phyloP scores from a whole-genome alignment of 2,888 invertebrate species.

The Athalia rosae region DNA sequence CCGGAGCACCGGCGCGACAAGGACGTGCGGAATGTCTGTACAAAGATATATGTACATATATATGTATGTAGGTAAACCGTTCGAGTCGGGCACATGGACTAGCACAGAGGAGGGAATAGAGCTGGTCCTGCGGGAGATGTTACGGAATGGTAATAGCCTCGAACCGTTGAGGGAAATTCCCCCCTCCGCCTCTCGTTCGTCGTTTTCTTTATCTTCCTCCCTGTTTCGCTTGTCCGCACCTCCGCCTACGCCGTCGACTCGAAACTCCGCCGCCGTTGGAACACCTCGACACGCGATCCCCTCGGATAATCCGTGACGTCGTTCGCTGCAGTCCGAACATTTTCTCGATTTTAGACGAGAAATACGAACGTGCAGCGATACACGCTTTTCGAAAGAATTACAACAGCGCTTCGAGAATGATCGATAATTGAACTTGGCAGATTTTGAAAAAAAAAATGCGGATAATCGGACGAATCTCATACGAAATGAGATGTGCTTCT shows the following conservation, averaged over 20 bases:
- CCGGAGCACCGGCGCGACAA: constrained; percentile 6
- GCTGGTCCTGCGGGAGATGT: constrained; percentile 42
- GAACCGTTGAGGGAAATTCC: constrained; percentile 21
- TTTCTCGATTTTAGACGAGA: not conserved
- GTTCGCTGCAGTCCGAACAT: not conserved
- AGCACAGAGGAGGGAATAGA: constrained; percentile 21
- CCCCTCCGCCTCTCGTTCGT: not conserved
- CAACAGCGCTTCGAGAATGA: too few species aligned
- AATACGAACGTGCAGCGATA: too few species aligned
- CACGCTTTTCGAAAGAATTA: too few species aligned
- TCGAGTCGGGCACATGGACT: constrained; percentile 1
- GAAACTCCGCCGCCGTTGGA: constrained; percentile 1
- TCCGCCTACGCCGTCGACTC: not conserved
- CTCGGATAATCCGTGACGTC: not conserved
- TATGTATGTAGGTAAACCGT: not conserved
- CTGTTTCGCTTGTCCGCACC: not conserved
- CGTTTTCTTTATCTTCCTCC: not conserved
- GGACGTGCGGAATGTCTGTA: constrained; percentile 39
- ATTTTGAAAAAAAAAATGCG: too few species aligned
- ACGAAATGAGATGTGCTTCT: too few species aligned
- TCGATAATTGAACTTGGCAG: too few species aligned
- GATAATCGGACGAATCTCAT: too few species aligned
- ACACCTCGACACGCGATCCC: constrained; percentile 8
- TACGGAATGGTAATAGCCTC: constrained; percentile 39
- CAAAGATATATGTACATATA: constrained; percentile 13